phyloP scores from a whole-genome alignment of 2,113 vertebrate genomes.

The Callaeas wilsoni region DNA sequence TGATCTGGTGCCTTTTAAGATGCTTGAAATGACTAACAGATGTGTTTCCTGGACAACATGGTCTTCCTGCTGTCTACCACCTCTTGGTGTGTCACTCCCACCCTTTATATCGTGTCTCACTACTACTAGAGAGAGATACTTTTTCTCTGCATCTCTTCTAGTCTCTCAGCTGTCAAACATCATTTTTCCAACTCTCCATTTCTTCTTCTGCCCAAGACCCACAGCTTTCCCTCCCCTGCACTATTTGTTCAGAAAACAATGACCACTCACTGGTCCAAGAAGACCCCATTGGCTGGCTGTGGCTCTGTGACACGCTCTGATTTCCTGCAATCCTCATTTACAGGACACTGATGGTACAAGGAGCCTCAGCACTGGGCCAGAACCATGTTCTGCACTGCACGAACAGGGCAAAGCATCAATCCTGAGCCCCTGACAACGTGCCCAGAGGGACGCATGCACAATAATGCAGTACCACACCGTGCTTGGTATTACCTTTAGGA shows the following conservation, averaged over 20 bases:
- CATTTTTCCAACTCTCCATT: background rate
- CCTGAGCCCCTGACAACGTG: background rate
- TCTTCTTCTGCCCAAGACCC: background rate
- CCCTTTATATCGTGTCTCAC: rapidly evolving
- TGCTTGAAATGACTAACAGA: background rate
- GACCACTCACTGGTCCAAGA: background rate
- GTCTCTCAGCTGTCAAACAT: background rate
- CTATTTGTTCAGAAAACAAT: background rate
- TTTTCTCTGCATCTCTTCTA: background rate
- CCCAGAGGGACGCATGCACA: rapidly evolving
- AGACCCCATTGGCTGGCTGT: rapidly evolving
- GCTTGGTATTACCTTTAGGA: background rate
- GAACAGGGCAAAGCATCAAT: background rate
- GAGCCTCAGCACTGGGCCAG: background rate
- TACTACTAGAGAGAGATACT: background rate
- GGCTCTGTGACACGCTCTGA: background rate
- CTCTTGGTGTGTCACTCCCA: background rate
- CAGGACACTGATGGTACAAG: rapidly evolving
- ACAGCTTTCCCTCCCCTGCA: background rate
- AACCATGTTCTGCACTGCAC: background rate
- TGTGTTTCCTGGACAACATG: background rate
- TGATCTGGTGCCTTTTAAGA: background rate
- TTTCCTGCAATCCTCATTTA: background rate
- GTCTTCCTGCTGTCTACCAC: background rate
- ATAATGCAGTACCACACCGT: background rate